These are phyloP conservation scores for Alaudala cheleensis DNA, from an alignment of 2,113 vertebrate genomes.

Conservation along the genomic window DNA sequence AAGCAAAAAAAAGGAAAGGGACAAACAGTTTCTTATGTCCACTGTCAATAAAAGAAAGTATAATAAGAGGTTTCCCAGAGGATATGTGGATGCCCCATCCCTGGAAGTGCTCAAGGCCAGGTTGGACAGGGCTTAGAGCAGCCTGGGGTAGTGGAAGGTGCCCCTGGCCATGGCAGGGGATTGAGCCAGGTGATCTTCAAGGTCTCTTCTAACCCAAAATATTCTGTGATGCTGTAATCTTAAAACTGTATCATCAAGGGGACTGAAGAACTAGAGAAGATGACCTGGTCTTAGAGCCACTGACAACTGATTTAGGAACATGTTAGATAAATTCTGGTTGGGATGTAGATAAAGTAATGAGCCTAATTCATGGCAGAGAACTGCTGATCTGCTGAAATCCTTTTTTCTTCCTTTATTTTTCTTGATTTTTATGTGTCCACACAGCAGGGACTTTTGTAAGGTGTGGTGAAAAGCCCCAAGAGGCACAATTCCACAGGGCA, in stretches of 20 bases:
- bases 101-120: not conserved
- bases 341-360: not conserved
- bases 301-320: not conserved
- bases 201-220: not conserved
- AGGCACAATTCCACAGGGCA: not conserved
- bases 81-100: not conserved
- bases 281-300: not conserved
- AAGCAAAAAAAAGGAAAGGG: not conserved
- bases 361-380: not conserved
- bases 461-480: not conserved
- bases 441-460: not conserved
- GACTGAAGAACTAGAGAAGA: not conserved
- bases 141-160: accelerated
- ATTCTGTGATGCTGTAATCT: not conserved
- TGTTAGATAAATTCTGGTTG: not conserved
- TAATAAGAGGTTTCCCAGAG: not conserved
- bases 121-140: not conserved
- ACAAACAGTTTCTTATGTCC: not conserved
- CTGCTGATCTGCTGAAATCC: not conserved
- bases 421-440: not conserved
- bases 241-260: not conserved
- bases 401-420: not conserved
- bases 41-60: not conserved
- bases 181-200: not conserved
- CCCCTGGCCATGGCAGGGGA: not conserved